Evolutionary conservation across 2,797 vertebrate genomes (phyloP).

Genomic region (Falco cherrug): DNA sequence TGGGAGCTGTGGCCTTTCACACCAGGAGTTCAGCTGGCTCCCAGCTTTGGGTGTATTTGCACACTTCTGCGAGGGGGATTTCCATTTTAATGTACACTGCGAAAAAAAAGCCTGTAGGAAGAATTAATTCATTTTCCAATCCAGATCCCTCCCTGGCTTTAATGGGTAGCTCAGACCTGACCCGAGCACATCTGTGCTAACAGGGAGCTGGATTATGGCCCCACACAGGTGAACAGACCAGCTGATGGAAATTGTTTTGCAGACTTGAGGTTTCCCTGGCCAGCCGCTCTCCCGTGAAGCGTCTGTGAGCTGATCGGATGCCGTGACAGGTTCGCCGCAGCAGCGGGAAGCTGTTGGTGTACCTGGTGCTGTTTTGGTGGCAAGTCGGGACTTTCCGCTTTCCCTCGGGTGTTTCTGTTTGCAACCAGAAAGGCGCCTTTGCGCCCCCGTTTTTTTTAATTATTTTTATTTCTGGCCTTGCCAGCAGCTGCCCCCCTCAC

Average conservation of each 20-base stretch:
- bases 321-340: background rate
- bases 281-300: background rate
- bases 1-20: background rate
- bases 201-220: background rate
- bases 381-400: background rate
- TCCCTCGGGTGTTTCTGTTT: background rate
- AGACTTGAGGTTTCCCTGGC: background rate
- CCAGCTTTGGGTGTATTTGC: background rate
- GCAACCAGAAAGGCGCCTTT: fast-evolving
- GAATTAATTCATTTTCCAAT: background rate
- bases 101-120: background rate
- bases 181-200: background rate
- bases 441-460: no score
- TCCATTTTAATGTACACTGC: no score
- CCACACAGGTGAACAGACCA: background rate
- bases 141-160: background rate
- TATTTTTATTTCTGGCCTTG: background rate
- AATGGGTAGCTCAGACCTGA: background rate
- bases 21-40: background rate
- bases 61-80: no score
- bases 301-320: background rate
- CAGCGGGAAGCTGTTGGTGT: background rate
- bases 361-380: fast-evolving
- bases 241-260: fast-evolving
- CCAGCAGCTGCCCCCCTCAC: background rate